These are phyloP conservation scores for Pasiphila rectangulata DNA, from an alignment of 2,888 invertebrate species.

Conservation along the genomic window DNA sequence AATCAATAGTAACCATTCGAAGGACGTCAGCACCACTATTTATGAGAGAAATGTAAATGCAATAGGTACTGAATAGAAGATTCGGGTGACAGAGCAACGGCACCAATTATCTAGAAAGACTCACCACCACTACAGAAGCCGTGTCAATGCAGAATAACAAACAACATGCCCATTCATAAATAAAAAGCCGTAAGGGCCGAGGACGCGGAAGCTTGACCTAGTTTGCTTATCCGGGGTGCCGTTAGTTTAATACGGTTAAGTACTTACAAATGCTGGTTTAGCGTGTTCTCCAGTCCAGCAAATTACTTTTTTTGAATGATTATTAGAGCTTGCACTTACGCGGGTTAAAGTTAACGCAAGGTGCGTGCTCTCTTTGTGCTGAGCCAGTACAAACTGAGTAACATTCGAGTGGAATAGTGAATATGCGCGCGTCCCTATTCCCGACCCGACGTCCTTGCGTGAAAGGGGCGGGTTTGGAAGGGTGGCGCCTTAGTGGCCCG, in stretches of 20 bases:
- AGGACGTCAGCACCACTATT: slow-evolving; percentile 39
- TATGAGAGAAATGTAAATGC: slow-evolving; percentile 16
- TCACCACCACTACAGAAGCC: slow-evolving; percentile 24
- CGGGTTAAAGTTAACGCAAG: slow-evolving; percentile 45
- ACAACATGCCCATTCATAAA: slow-evolving; percentile 62
- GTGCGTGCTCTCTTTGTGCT: slow-evolving; percentile 57
- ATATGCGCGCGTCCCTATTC: slow-evolving; percentile 78
- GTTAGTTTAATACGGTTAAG: slow-evolving; percentile 27
- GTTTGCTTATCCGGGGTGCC: slow-evolving; percentile 43
- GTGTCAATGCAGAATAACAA: slow-evolving; percentile 44
- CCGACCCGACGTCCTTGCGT: slow-evolving; percentile 67
- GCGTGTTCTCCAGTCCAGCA: slow-evolving; percentile 62
- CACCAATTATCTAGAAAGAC: slow-evolving; percentile 23
- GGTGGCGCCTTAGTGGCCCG: slow-evolving; percentile 72
- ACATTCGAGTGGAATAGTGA: slow-evolving; percentile 47
- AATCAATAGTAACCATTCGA: slow-evolving; percentile 40
- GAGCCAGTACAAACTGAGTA: slow-evolving; percentile 62
- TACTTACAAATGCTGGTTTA: slow-evolving; percentile 70
- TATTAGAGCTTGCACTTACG: slow-evolving; percentile 47
- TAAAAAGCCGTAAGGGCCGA: slow-evolving; percentile 59
- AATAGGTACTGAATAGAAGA: slow-evolving; percentile 9
- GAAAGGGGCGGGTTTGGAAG: slow-evolving; percentile 71
- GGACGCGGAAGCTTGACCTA: slow-evolving; percentile 76
- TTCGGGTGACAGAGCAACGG: slow-evolving; percentile 11
- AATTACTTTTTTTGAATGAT: slow-evolving; percentile 42